These are phyloP conservation scores for Ophraella communa DNA, from an alignment of 2,888 invertebrate genomes.

Conservation along the genomic window DNA sequence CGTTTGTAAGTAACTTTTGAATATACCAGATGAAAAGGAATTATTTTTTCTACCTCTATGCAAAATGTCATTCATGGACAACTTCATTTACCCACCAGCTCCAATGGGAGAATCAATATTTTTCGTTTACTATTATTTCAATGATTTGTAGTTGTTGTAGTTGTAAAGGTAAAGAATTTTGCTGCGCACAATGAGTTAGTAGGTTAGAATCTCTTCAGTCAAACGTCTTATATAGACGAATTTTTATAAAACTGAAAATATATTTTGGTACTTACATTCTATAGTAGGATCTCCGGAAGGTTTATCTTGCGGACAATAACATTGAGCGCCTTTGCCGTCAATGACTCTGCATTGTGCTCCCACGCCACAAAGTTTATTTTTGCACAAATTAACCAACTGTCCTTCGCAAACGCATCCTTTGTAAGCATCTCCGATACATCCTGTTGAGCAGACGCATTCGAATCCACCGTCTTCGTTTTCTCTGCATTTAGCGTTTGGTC, in stretches of 20 bases:
- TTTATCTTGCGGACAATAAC: conserved; percentile 82
- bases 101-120: too few species aligned
- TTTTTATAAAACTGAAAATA: conserved; percentile 6
- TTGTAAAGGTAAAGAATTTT: too few species aligned
- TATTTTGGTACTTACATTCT: conserved; percentile 72
- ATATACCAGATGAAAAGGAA: too few species aligned
- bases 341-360: conserved; percentile 82
- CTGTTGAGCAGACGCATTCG: conserved; percentile 81
- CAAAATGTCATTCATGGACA: too few species aligned
- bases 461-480: conserved; percentile 71
- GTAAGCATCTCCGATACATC: conserved; percentile 83
- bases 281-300: conserved; percentile 85
- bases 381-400: conserved; percentile 74
- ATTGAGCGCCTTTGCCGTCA: conserved; percentile 73
- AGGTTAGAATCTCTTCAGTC: too few species aligned
- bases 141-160: too few species aligned
- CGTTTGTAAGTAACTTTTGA: too few species aligned
- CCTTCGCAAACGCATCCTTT: conserved; percentile 80
- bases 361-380: conserved; percentile 78
- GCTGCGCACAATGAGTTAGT: too few species aligned
- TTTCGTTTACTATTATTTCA: too few species aligned
- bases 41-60: too few species aligned
- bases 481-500: conserved; percentile 81
- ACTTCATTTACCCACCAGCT: too few species aligned
- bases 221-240: too few species aligned